phyloP scores from a whole-genome alignment of 2,888 invertebrate genomes.

The Rhynchonema sp. region DNA sequence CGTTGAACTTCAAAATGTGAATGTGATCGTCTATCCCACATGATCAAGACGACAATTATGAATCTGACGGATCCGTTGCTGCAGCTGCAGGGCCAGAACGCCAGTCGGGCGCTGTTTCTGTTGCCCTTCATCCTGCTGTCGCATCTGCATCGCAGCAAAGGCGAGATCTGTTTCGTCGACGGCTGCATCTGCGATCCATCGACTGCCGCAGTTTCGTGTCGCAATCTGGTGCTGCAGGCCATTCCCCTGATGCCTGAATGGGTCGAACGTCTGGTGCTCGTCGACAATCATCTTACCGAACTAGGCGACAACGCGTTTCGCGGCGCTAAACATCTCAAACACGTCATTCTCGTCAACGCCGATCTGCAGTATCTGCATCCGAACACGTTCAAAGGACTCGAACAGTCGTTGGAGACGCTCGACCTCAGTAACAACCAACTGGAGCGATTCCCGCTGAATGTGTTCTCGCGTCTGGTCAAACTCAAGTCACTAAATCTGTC shows the following conservation, averaged over 20 bases:
- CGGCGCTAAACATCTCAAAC: neutral
- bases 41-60: no score
- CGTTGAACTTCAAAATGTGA: no score
- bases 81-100: no score
- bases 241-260: neutral
- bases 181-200: slow-evolving; percentile 1
- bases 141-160: no score
- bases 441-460: neutral
- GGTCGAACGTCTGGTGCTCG: neutral
- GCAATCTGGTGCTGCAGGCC: neutral
- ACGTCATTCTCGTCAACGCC: neutral
- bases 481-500: neutral
- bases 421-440: neutral
- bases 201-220: neutral
- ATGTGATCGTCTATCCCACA: no score
- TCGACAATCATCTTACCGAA: neutral
- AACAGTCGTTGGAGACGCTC: neutral
- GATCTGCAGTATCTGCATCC: slow-evolving; percentile 1
- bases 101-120: no score
- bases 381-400: neutral
- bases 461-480: neutral
- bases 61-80: no score
- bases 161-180: neutral
- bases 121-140: no score
- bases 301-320: neutral